Evolutionary conservation across 2,113 vertebrate genomes (phyloP).

Genomic region (Heterotilapia buettikoferi): DNA sequence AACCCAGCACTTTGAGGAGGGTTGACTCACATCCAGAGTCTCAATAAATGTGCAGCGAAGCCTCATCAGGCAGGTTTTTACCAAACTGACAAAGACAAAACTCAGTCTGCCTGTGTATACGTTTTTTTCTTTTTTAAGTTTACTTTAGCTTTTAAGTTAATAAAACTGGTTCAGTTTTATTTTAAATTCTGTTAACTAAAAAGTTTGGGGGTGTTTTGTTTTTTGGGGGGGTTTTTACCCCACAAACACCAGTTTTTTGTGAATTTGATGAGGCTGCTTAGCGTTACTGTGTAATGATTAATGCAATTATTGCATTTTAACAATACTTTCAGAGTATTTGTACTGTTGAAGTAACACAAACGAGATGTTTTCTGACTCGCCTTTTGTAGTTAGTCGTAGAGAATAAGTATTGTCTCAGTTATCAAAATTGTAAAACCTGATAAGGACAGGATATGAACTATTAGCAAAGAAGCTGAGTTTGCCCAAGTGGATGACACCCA

Average conservation of each 20-base stretch:
- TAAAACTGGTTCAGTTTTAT: not conserved
- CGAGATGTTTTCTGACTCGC: not conserved
- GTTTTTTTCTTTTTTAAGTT: not conserved
- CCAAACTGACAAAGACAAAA: not conserved
- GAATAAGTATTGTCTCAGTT: not conserved
- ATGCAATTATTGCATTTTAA: not conserved
- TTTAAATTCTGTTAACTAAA: not conserved
- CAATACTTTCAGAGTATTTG: not conserved
- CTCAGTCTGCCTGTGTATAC: not conserved
- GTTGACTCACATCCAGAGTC: not conserved
- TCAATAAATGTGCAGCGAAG: not conserved
- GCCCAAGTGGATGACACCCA: not conserved
- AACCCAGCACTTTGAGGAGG: not conserved
- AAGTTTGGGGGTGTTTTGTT: not conserved
- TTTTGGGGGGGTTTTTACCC: fast-evolving
- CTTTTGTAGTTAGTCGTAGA: not conserved
- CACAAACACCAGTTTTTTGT: not conserved
- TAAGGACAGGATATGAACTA: not conserved
- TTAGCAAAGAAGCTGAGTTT: not conserved
- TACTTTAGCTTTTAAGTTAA: not conserved
- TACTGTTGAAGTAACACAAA: not conserved
- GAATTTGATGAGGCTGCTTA: not conserved
- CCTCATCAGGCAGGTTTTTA: not conserved
- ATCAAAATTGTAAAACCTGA: not conserved
- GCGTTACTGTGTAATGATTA: not conserved